Conservation (phyloP, 2,888 invertebrate genomes). For the Parelbella ahira region DNA sequence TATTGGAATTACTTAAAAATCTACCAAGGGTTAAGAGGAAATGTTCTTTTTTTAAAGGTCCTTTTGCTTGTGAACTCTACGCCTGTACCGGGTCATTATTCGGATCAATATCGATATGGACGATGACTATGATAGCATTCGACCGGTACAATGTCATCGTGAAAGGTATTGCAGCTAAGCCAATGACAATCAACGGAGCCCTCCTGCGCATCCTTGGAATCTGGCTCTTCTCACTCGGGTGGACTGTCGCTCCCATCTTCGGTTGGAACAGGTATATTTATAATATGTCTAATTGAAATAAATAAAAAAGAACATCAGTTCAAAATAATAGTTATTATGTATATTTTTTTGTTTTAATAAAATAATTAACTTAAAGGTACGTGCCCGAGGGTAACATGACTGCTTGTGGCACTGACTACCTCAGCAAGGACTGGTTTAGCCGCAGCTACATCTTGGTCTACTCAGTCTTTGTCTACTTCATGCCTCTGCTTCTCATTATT, state of each 20-base stretch:
- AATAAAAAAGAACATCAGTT: no score
- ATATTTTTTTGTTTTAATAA: no score
- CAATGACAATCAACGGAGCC: slow-evolving; percentile 90
- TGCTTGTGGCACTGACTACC: slow-evolving; percentile 94
- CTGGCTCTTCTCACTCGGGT: slow-evolving; percentile 87
- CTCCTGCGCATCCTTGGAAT: slow-evolving; percentile 88
- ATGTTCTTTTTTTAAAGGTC: slow-evolving; percentile 72
- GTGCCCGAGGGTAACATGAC: slow-evolving; percentile 97
- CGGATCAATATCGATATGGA: slow-evolving; percentile 95
- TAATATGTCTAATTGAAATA: no score
- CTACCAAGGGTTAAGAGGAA: no score
- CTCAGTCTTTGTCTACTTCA: slow-evolving; percentile 88
- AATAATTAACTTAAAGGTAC: no score
- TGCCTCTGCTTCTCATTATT: slow-evolving; percentile 89
- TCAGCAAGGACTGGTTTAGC: slow-evolving; percentile 87
- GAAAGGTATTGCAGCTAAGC: slow-evolving; percentile 92
- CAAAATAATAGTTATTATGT: no score
- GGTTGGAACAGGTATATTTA: slow-evolving; percentile 93
- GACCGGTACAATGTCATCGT: slow-evolving; percentile 97
- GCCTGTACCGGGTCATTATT: slow-evolving; percentile 92
- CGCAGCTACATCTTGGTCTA: slow-evolving; percentile 90
- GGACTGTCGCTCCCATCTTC: slow-evolving; percentile 92
- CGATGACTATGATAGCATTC: slow-evolving; percentile 94
- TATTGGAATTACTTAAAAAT: no score
- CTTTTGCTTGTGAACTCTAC: slow-evolving; percentile 92